Base-by-base conservation (phyloP, 2,797 vertebrate species). In the Orestias chungarensis region DNA sequence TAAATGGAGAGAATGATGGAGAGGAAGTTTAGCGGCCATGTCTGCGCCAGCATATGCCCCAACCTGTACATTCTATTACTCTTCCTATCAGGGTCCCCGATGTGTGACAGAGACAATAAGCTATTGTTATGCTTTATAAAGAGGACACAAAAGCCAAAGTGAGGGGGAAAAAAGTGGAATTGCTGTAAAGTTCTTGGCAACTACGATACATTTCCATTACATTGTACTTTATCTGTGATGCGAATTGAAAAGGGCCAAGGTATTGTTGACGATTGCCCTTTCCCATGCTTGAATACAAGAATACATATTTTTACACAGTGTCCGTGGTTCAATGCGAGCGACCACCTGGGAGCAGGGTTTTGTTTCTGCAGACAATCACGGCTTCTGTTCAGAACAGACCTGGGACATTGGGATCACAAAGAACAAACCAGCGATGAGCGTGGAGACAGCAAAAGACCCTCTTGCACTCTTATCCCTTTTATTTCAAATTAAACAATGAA, bases 301-400 rank as follows among this genome's bases (percentile, higher is more conserved):
- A 78, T 66, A 89, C 87, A 89, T 82, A 84, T 91, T 91, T 92
- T 86, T 87, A 82, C 71, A 87, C 79, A 72, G 83, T 75, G 88
- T 81, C 78, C 66, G 7, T 35, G 79, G 72, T 77, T 91, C 89
- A 88, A 88, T 90, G 88, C 84, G 82, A 85, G 83, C 4, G 80
- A 86, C 88, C 88, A 3, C 88, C 71, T 62, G 91, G 92, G 92
- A 92, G 67, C 18, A 29, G 40, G 79, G 79, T 89, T 91, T 91
- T 91, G 88, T 91, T 92, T 85, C 82, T 35, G 3, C 62, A 87
- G 80, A 93, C 91, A 92, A 92, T 92, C 80, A 25, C 6, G 0
- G 78, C 64, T 79, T 88, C 68, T 80, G 85, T 83, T 81, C 29
- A 18, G 81, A 85, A 76, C 29, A 85, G 86, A 77, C 85, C 2